Conservation (phyloP, 2,888 invertebrate genomes). For the Empis stercorea region DNA sequence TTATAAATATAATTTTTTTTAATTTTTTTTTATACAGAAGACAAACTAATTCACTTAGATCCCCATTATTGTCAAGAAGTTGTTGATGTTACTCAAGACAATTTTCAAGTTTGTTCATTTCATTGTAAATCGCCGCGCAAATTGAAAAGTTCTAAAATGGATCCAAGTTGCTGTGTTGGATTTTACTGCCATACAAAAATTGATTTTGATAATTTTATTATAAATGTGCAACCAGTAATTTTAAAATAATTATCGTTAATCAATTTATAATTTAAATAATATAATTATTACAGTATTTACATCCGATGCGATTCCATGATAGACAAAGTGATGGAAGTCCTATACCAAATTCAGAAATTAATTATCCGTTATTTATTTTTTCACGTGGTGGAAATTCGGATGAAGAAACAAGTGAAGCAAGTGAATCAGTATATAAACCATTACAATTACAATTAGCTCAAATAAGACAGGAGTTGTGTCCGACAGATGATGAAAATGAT, state of each 20-base stretch:
- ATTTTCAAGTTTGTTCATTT: slow-evolving; percentile 66
- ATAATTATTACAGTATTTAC: slow-evolving; percentile 37
- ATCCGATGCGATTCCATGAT: slow-evolving; percentile 35
- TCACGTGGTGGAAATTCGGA: slow-evolving; percentile 57
- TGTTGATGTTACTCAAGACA: slow-evolving; percentile 68
- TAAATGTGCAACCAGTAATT: slow-evolving; percentile 51
- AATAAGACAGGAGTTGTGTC: slow-evolving; percentile 42
- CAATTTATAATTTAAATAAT: too few relatives aligned
- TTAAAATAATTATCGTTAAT: too few relatives aligned
- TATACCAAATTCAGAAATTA: slow-evolving; percentile 34
- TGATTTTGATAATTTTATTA: slow-evolving; percentile 64
- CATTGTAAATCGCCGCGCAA: slow-evolving; percentile 80
- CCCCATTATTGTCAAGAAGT: slow-evolving; percentile 91
- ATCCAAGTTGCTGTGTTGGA: slow-evolving; percentile 84
- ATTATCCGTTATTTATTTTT: slow-evolving; percentile 73
- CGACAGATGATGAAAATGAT: slow-evolving; percentile 50
- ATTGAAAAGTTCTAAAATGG: slow-evolving; percentile 73
- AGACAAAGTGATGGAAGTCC: slow-evolving; percentile 14
- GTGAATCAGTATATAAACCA: slow-evolving; percentile 39
- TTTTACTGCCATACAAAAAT: slow-evolving; percentile 68
- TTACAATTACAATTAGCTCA: slow-evolving; percentile 43
- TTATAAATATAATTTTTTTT: slow-evolving; percentile 4
- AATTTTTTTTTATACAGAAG: slow-evolving; percentile 45
- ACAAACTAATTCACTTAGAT: slow-evolving; percentile 82
- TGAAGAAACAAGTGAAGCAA: slow-evolving; percentile 25